phyloP scores from a whole-genome alignment of 2,797 vertebrate genomes.

The Jordanella pulchra region DNA sequence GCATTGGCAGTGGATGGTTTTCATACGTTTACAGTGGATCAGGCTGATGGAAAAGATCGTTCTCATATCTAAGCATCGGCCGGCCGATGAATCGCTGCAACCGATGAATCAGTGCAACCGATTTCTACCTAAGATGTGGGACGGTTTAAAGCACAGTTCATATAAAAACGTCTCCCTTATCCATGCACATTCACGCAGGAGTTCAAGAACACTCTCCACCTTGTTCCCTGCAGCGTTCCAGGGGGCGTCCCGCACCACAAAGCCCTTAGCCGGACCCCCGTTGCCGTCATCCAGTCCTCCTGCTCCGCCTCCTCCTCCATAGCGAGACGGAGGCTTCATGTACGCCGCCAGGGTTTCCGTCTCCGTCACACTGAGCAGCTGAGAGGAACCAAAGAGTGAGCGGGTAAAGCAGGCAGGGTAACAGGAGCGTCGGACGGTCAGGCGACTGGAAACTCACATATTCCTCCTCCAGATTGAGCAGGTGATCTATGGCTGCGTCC shows the following conservation, averaged over 20 bases:
- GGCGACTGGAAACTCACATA: conserved; percentile 74
- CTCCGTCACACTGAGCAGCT: conserved; percentile 86
- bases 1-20: too few species aligned
- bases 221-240: conserved; percentile 81
- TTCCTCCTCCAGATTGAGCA: conserved; percentile 86
- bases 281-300: conserved; percentile 71
- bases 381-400: not conserved
- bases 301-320: conserved; percentile 63
- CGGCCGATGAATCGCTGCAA: too few species aligned
- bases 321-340: conserved; percentile 86
- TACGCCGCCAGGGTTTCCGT: conserved; percentile 85
- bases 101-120: too few species aligned
- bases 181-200: too few species aligned
- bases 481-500: conserved; percentile 82
- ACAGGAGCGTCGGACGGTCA: too few species aligned
- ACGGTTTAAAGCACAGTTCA: too few species aligned
- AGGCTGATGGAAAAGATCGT: too few species aligned
- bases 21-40: too few species aligned
- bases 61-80: too few species aligned
- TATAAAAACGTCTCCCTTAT: too few species aligned
- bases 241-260: conserved; percentile 81
- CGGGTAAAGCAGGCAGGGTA: not conserved
- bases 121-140: too few species aligned
- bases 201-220: conserved; percentile 50
- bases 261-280: conserved; percentile 76